These are phyloP conservation scores for Rugalucina vietnamica DNA, from an alignment of 2,888 invertebrate genomes.

Conservation along the genomic window DNA sequence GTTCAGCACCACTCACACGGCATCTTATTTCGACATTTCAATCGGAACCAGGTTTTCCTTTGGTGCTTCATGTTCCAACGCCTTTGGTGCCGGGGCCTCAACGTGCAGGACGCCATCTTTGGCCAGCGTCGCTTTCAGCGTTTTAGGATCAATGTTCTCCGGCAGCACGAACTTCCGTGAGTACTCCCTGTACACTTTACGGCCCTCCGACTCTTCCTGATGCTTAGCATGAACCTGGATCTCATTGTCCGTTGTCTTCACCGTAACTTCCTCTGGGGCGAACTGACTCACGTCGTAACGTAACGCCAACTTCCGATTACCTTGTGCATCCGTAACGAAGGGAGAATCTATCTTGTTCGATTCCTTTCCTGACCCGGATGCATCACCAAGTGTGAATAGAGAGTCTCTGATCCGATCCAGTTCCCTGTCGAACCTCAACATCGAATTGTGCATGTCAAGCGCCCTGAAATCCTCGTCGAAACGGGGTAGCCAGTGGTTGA, in stretches of 20 bases:
- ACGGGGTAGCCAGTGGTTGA: background rate
- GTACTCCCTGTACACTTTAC: constrained; percentile 99
- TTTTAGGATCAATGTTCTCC: constrained; percentile 98
- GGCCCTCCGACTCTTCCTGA: constrained; percentile 98
- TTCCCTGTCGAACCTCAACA: constrained; percentile 60
- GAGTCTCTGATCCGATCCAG: constrained; percentile 57
- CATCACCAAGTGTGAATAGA: constrained; percentile 63
- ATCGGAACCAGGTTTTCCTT: constrained; percentile 92
- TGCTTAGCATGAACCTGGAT: constrained; percentile 97
- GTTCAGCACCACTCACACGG: no score
- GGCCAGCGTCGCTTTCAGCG: constrained; percentile 97
- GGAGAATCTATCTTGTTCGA: constrained; percentile 67
- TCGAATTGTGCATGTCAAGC: background rate
- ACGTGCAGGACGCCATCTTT: constrained; percentile 98
- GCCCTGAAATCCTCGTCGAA: constrained; percentile 1
- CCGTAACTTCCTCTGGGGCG: constrained; percentile 97
- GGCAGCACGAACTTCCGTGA: constrained; percentile 98
- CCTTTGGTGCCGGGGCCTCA: constrained; percentile 95
- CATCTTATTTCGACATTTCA: constrained; percentile 18
- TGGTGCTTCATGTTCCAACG: constrained; percentile 88
- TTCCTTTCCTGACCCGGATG: constrained; percentile 34
- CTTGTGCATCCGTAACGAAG: constrained; percentile 86
- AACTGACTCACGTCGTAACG: constrained; percentile 99
- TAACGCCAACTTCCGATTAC: constrained; percentile 94
- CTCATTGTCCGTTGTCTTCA: constrained; percentile 99